A percentile compares a stretch with the other conserved stretches of the same genome.
Evolutionary conservation across 2,797 vertebrate species (phyloP).

Genomic region (Ctenosaura bakeri): DNA sequence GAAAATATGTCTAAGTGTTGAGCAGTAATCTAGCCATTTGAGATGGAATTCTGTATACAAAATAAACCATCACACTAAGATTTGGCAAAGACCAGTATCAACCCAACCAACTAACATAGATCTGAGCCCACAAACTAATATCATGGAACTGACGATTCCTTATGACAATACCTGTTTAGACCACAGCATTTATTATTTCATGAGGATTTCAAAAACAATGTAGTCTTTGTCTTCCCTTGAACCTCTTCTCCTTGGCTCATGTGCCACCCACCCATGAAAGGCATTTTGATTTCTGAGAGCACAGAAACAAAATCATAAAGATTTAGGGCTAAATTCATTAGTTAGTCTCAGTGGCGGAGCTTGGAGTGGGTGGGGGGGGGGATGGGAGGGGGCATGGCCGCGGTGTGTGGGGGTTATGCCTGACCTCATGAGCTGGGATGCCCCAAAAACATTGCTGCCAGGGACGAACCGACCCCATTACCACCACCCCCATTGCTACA

Average conservation of each 20-base stretch:
- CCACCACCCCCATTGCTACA: too few species aligned
- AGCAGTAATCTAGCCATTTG: background rate
- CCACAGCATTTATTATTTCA: background rate
- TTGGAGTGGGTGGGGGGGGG: too few species aligned
- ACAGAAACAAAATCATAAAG: background rate
- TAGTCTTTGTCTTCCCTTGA: accelerated
- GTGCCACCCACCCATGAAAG: background rate
- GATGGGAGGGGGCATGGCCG: too few species aligned
- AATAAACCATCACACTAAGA: background rate
- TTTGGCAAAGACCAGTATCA: background rate
- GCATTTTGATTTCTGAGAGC: background rate
- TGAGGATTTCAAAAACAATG: background rate
- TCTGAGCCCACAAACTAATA: background rate
- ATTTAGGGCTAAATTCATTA: background rate
- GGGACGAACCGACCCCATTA: too few species aligned
- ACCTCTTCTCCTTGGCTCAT: background rate
- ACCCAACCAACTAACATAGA: background rate
- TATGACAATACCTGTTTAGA: background rate
- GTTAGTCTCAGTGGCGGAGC: too few species aligned
- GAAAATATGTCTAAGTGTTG: accelerated
- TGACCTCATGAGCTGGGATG: too few species aligned
- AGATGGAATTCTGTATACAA: accelerated
- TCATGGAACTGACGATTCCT: background rate
- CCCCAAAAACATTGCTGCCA: too few species aligned
- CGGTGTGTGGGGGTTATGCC: too few species aligned